phyloP scores from a whole-genome alignment of 2,888 invertebrate species.

The Adelphocoris suturalis region DNA sequence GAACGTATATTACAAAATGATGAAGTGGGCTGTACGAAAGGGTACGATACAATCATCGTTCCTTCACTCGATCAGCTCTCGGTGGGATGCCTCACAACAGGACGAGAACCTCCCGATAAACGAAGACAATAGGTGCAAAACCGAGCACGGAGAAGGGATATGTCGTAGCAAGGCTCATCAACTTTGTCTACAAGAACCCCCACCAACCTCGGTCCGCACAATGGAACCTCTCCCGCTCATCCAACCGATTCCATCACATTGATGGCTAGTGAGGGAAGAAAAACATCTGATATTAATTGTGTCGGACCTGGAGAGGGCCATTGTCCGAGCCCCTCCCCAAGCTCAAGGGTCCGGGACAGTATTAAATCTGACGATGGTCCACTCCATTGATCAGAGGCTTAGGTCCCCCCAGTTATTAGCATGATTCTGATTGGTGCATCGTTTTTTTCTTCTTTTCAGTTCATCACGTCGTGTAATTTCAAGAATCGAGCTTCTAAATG shows the following conservation, averaged over 20 bases:
- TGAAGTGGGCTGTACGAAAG: neutral
- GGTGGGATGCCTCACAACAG: constrained; percentile 4
- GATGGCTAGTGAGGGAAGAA: constrained; percentile 68
- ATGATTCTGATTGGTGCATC: constrained; percentile 37
- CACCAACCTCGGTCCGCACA: constrained; percentile 3
- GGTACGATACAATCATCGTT: constrained; percentile 15
- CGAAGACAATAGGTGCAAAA: constrained; percentile 60
- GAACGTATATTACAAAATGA: neutral
- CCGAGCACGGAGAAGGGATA: constrained; percentile 55
- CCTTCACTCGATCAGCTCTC: constrained; percentile 11
- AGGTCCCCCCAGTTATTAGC: constrained; percentile 4
- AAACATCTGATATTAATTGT: constrained; percentile 73
- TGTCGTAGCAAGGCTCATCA: constrained; percentile 60
- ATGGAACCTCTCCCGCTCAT: constrained; percentile 43
- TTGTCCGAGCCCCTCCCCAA: constrained; percentile 45
- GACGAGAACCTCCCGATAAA: constrained; percentile 38
- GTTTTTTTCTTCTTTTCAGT: neutral
- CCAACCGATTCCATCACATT: constrained; percentile 46
- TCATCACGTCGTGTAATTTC: neutral
- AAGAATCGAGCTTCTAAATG: neutral
- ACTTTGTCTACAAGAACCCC: constrained; percentile 54
- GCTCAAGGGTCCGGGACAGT: constrained; percentile 17
- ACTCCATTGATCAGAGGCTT: constrained; percentile 51
- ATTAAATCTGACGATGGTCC: constrained; percentile 59
- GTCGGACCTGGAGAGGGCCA: constrained; percentile 56